Percentiles rank a stretch among this genome's conserved stretches.
These are phyloP conservation scores for Xestia c-nigrum DNA, from an alignment of 2,888 invertebrate genomes.

Conservation along the genomic window DNA sequence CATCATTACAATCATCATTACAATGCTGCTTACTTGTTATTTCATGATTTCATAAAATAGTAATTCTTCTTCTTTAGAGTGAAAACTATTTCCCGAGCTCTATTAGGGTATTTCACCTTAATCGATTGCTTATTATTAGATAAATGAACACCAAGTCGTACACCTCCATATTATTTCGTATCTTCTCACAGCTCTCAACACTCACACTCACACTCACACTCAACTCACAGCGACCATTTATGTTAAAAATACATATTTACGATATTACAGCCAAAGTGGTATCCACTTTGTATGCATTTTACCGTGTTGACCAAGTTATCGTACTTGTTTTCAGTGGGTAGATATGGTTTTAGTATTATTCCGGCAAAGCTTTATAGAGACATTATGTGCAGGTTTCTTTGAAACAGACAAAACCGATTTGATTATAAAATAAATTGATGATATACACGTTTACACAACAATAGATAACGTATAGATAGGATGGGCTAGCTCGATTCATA, in stretches of 20 bases:
- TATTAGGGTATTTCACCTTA: background rate
- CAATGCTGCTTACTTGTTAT: background rate
- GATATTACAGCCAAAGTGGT: slow-evolving; percentile 53
- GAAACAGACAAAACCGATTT: slow-evolving; percentile 5
- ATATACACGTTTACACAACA: background rate
- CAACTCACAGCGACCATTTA: slow-evolving; percentile 6
- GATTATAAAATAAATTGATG: slow-evolving; percentile 6
- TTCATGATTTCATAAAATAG: background rate
- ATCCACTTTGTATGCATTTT: slow-evolving; percentile 63
- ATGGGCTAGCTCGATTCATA: background rate
- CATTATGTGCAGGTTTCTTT: slow-evolving; percentile 32
- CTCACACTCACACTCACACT: no score
- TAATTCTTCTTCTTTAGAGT: background rate
- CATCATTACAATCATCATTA: background rate
- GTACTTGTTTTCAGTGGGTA: slow-evolving; percentile 58
- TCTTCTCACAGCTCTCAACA: no score
- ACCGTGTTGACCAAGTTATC: slow-evolving; percentile 55
- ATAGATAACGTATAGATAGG: background rate
- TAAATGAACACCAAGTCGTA: slow-evolving; percentile 2
- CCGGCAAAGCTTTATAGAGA: slow-evolving; percentile 44
- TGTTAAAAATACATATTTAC: slow-evolving; percentile 49
- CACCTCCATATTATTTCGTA: background rate
- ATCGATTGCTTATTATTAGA: background rate
- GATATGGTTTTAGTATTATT: slow-evolving; percentile 56
- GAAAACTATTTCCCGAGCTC: background rate